These are phyloP conservation scores for Palaemon carinicauda DNA, from an alignment of 1,140 invertebrate species.

Conservation along the genomic window DNA sequence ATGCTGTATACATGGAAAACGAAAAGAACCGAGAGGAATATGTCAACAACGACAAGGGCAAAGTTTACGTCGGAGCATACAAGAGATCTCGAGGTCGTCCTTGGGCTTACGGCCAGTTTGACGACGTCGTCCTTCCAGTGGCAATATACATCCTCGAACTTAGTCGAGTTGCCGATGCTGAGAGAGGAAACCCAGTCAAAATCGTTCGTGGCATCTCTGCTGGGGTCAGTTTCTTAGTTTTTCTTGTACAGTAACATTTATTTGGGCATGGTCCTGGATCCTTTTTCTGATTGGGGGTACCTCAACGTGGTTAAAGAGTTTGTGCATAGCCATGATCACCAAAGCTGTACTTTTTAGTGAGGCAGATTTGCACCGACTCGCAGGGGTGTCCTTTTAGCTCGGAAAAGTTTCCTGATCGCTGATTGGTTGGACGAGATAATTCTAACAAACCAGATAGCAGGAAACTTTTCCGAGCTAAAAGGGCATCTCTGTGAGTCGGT, in stretches of 20 bases:
- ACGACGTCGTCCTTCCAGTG: conserved; percentile 74
- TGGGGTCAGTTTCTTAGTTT: conserved; percentile 69
- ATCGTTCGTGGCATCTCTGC: conserved; percentile 76
- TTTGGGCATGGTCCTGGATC: background rate
- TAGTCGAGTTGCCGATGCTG: conserved; percentile 69
- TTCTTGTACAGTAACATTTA: background rate
- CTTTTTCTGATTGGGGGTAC: too few relatives aligned
- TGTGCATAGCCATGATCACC: too few relatives aligned
- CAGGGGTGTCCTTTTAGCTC: too few relatives aligned
- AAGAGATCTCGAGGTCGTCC: conserved; percentile 72
- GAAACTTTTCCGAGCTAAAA: too few relatives aligned
- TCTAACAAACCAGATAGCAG: too few relatives aligned
- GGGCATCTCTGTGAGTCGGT: too few relatives aligned
- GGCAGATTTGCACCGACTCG: too few relatives aligned
- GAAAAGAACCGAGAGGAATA: conserved; percentile 74
- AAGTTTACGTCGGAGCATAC: conserved; percentile 78
- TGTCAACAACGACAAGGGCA: conserved; percentile 78
- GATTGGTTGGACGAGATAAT: too few relatives aligned
- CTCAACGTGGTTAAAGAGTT: too few relatives aligned
- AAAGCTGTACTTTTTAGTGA: too few relatives aligned
- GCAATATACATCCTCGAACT: conserved; percentile 73
- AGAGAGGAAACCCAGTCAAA: conserved; percentile 78
- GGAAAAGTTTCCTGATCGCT: too few relatives aligned
- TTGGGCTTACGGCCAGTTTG: conserved; percentile 81
- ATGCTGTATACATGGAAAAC: conserved; percentile 75